phyloP scores from a whole-genome alignment of 2,113 vertebrate genomes.

The Hiodon alosoides region DNA sequence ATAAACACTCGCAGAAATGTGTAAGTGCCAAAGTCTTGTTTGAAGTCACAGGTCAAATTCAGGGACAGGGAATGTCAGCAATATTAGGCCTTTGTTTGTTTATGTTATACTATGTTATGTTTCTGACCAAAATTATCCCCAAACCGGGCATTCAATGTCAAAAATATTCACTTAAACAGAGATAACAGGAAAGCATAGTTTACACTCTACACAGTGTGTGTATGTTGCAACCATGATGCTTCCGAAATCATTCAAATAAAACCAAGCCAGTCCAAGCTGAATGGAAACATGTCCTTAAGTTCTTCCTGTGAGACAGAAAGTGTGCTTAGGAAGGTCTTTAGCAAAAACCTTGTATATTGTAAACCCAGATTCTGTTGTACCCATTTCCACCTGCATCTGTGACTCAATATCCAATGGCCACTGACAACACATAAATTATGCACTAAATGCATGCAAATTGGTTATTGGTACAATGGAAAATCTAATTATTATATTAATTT shows the following conservation, averaged over 20 bases:
- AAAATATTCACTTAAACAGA: conserved; percentile 36
- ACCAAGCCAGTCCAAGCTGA: conserved; percentile 26
- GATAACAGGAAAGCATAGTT: conserved; percentile 56
- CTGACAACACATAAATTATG: neutral
- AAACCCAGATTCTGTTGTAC: neutral
- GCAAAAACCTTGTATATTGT: neutral
- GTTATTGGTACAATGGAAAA: too few relatives aligned
- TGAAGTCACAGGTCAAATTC: conserved; percentile 30
- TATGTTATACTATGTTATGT: conserved; percentile 30
- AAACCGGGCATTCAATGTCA: conserved; percentile 38
- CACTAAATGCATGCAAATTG: neutral
- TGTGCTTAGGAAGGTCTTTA: neutral
- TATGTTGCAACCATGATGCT: conserved; percentile 40
- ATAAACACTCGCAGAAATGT: too few relatives aligned
- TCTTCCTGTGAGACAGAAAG: neutral
- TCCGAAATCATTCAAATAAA: conserved; percentile 43
- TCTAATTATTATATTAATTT: too few relatives aligned
- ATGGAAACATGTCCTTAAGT: conserved; percentile 34
- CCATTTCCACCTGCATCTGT: neutral
- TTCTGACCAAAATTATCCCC: conserved; percentile 31
- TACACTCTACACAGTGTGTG: conserved; percentile 41
- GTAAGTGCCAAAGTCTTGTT: conserved; percentile 19
- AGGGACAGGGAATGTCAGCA: conserved; percentile 35
- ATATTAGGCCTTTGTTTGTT: conserved; percentile 50
- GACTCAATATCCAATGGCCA: neutral